Evolutionary conservation across 2,797 vertebrate genomes (phyloP).

Genomic region (Anguilla marmorata): DNA sequence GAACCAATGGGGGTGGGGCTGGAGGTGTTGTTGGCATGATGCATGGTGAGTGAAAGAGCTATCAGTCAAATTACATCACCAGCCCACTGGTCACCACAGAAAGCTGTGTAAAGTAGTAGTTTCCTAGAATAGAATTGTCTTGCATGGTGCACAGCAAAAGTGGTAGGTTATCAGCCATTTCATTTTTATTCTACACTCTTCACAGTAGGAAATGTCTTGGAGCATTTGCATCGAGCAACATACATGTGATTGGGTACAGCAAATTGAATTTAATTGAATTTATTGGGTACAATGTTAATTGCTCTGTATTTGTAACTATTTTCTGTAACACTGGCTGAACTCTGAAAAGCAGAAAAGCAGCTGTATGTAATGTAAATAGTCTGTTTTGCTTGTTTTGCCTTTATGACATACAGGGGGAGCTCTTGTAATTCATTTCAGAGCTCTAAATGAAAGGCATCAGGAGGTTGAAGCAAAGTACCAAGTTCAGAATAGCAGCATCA

Average conservation of each 20-base stretch:
- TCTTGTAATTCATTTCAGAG: no score
- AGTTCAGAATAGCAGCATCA: no score
- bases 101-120: background rate
- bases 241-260: background rate
- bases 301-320: background rate
- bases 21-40: background rate
- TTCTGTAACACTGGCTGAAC: no score
- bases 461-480: no score
- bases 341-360: no score
- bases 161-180: no score
- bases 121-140: background rate
- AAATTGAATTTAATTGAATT: background rate
- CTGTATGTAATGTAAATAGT: no score
- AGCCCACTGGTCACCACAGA: background rate
- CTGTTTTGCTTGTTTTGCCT: no score
- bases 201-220: background rate
- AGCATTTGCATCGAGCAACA: background rate
- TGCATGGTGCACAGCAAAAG: background rate
- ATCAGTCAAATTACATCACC: background rate
- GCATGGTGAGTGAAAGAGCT: background rate
- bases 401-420: no score
- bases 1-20: background rate
- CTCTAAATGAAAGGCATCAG: no score
- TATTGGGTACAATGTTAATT: background rate
- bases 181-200: background rate